Evolutionary conservation across 2,888 invertebrate genomes (phyloP).

Genomic region (Diaphora mendica): DNA sequence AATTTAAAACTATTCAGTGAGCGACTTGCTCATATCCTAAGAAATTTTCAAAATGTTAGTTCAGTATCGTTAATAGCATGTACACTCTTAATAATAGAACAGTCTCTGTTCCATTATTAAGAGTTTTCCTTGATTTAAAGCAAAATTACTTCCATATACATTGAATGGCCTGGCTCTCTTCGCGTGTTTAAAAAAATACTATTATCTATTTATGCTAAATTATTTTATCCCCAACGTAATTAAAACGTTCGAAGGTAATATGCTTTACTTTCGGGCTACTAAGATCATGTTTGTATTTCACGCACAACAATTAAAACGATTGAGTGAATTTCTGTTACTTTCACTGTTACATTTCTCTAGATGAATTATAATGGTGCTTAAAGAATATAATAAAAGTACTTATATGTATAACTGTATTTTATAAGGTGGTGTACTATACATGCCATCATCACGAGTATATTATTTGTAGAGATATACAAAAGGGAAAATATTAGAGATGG

Average conservation of each 20-base stretch:
- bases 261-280: conserved; percentile 11
- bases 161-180: too few relatives aligned
- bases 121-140: too few relatives aligned
- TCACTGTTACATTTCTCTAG: conserved; percentile 38
- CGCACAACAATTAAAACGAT: conserved; percentile 37
- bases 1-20: too few relatives aligned
- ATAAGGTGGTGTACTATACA: background rate
- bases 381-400: background rate
- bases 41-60: too few relatives aligned
- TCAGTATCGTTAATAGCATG: too few relatives aligned
- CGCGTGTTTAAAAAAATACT: background rate
- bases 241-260: conserved; percentile 18
- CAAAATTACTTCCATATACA: too few relatives aligned
- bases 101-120: too few relatives aligned
- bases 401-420: background rate
- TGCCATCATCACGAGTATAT: background rate
- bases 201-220: background rate
- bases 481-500: too few relatives aligned
- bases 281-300: conserved; percentile 29
- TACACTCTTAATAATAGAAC: background rate
- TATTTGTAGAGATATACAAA: background rate
- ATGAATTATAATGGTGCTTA: conserved; percentile 30
- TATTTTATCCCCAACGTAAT: conserved; percentile 1
- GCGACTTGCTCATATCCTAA: too few relatives aligned
- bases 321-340: conserved; percentile 38